phyloP scores from a whole-genome alignment of 2,113 vertebrate genomes.

The Caretta caretta region DNA sequence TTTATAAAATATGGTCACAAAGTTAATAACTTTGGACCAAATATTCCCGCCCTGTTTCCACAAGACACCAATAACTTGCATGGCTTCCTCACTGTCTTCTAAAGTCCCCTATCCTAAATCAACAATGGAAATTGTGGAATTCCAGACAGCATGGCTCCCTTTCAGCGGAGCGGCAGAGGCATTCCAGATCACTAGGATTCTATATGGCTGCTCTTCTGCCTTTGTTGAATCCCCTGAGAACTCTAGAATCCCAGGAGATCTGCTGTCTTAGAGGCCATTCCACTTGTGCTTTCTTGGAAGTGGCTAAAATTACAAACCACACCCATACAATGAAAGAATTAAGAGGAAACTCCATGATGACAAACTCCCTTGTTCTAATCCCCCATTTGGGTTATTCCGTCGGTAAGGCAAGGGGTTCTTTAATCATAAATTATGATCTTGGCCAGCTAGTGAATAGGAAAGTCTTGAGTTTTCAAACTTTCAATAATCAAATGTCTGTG shows the following conservation, averaged over 20 bases:
- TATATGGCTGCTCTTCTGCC: background rate
- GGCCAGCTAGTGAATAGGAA: background rate
- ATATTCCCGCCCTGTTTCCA: background rate
- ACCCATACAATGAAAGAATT: background rate
- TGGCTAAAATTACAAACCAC: background rate
- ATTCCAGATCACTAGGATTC: background rate
- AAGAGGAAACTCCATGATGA: background rate
- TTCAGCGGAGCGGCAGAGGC: background rate
- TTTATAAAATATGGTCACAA: constrained; percentile 9
- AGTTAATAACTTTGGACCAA: constrained; percentile 15
- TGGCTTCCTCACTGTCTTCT: background rate
- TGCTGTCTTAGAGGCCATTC: background rate
- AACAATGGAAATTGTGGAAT: background rate
- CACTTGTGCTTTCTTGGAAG: background rate
- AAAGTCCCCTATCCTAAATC: background rate
- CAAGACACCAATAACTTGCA: background rate
- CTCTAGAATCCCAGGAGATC: background rate
- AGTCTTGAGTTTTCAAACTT: background rate
- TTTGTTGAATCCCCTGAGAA: background rate
- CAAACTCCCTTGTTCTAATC: background rate
- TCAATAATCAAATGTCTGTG: background rate
- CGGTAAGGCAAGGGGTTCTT: background rate
- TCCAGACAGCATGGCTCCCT: constrained; percentile 4
- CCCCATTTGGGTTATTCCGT: background rate
- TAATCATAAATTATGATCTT: background rate